Percentiles rank a stretch among this genome's conserved stretches.
Conservation (phyloP, 2,797 vertebrate genomes). For the Fringilla coelebs region DNA sequence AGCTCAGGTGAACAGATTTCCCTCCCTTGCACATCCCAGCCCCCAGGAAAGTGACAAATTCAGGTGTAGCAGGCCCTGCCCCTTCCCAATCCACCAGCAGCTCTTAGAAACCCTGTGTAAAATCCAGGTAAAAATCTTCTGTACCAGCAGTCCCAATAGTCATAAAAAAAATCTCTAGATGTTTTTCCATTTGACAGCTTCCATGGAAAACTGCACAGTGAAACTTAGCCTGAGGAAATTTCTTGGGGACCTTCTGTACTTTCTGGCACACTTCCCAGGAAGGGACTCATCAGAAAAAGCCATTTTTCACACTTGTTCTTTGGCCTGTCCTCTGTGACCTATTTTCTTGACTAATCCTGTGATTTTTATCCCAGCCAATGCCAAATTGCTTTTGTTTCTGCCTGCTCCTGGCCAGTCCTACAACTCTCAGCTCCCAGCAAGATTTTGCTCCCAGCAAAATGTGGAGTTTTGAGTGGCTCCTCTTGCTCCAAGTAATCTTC, state of each 20-base stretch:
- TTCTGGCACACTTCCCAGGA: conserved; percentile 4
- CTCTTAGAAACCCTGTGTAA: background rate
- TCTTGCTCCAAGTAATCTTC: background rate
- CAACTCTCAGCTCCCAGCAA: background rate
- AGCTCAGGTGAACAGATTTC: background rate
- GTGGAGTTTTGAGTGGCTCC: background rate
- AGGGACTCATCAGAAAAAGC: conserved; percentile 2
- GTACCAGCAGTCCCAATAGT: background rate
- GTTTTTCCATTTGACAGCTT: background rate
- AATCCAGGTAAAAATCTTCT: background rate
- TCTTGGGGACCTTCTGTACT: conserved; percentile 8
- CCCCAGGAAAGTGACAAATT: background rate
- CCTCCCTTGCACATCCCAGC: background rate
- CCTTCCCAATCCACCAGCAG: background rate
- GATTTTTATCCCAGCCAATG: conserved; percentile 2
- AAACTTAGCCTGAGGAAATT: background rate
- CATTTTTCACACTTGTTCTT: conserved; percentile 12
- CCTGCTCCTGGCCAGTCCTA: background rate
- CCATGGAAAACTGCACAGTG: background rate
- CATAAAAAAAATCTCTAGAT: background rate
- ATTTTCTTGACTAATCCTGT: conserved; percentile 31
- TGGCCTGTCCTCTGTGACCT: conserved; percentile 29
- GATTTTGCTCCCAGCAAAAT: background rate
- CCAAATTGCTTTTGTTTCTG: background rate
- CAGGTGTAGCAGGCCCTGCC: background rate